Conservation (phyloP, 2,888 invertebrate genomes). For the Priocnemis perturbator region DNA sequence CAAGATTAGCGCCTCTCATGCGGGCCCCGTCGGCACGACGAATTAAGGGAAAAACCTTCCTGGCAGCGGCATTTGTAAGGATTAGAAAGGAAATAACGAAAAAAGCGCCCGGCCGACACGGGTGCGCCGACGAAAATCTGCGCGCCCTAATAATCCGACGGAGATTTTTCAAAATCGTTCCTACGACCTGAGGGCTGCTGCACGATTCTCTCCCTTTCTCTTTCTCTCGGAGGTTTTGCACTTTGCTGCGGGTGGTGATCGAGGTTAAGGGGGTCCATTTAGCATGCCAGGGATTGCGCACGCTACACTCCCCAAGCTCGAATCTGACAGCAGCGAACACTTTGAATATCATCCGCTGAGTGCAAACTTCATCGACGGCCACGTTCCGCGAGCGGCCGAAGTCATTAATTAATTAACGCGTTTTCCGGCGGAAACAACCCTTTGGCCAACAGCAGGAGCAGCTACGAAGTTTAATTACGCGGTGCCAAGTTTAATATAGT, state of each 20-base stretch:
- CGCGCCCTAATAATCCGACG: constrained; percentile 41
- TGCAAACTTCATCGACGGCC: too few relatives aligned
- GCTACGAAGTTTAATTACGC: constrained; percentile 70
- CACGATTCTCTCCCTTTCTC: too few relatives aligned
- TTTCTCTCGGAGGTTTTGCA: too few relatives aligned
- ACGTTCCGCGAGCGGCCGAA: neutral
- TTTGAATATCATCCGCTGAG: too few relatives aligned
- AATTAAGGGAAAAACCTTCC: constrained; percentile 63
- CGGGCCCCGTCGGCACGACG: constrained; percentile 57
- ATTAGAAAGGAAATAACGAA: constrained; percentile 58
- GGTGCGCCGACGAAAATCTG: constrained; percentile 46
- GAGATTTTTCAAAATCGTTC: constrained; percentile 22
- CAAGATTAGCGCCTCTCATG: constrained; percentile 64
- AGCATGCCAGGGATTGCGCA: too few relatives aligned
- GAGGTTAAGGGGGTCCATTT: too few relatives aligned
- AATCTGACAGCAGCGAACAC: too few relatives aligned
- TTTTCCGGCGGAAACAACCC: constrained; percentile 28
- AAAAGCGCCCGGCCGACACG: constrained; percentile 34
- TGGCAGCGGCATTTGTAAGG: constrained; percentile 65
- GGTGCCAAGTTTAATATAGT: constrained; percentile 71
- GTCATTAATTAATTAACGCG: constrained; percentile 45
- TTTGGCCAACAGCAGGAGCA: constrained; percentile 34
- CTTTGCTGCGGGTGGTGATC: too few relatives aligned
- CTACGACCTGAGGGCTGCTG: too few relatives aligned
- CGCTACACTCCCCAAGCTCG: too few relatives aligned